Base-by-base conservation (phyloP, 2,113 vertebrate species). In the Melanerpes formicivorus region DNA sequence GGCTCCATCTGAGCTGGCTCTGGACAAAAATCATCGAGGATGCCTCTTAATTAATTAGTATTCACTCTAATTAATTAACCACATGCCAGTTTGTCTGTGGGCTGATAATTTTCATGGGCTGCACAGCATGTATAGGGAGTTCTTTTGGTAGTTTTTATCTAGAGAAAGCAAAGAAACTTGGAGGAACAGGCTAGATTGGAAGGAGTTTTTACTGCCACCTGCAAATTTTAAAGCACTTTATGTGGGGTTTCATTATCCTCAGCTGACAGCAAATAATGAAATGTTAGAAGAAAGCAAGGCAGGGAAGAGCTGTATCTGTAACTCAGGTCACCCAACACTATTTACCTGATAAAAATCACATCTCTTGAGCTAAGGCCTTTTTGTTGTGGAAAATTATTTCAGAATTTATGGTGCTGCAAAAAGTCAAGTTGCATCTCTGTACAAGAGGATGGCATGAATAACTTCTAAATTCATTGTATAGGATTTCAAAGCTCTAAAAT, bases 61-160 rank as follows among this genome's bases (percentile, higher is more conserved):
- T 62, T 74, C 80, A 86, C 32, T 54, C 65, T 90, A 95, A 95
- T 94, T 95, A 93, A 94, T 95, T 88, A 94, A 48, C 85, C 65
- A 83, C 82, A 87, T 95, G 91, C 46, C 4, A 32, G 50, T 75
- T 46, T 91, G 67, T 85, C 75, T 82, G 71, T 66, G 58, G 29
- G 56, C 37, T 90, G 42, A 44, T 67, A 90, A 88, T 80, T 42
- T 60, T 74, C 65, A 58, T 2, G 9, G 37, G 27, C 88, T 75
- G n/a, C 54, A 58, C 32, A 63, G 15, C 46, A 48, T 90, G 91
- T 74, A 80, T 59, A 63, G 14, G 27, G 32, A 77, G 21, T 40
- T 87, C 46, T 77, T 87, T 72, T 92, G 12, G 46, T 18, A 63
- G 71, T 60, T 80, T 78, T 17, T 80, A 32, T 21, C 60, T 48